Percentiles rank a stretch among this genome's conserved stretches.
Conservation (phyloP, 2,113 vertebrate genomes). For the Oncorhynchus masou region DNA sequence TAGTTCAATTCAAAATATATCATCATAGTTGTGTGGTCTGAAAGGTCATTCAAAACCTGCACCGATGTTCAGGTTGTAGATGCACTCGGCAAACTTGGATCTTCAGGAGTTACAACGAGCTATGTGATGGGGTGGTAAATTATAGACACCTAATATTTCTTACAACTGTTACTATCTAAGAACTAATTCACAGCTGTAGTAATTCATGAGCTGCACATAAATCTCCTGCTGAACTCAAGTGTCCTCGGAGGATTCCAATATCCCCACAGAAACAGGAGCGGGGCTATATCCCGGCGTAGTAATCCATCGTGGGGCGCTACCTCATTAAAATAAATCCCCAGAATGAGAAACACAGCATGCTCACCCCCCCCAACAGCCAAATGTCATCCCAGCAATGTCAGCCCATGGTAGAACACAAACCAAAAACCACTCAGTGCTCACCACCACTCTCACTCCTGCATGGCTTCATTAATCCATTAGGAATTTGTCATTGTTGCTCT, state of each 20-base stretch:
- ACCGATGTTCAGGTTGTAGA: constrained; percentile 15
- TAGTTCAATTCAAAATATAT: neutral
- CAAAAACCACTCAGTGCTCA: constrained; percentile 11
- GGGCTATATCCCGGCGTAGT: neutral
- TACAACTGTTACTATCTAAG: constrained; percentile 14
- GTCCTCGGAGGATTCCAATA: constrained; percentile 25
- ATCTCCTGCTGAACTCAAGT: constrained; percentile 14
- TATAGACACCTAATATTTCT: constrained; percentile 12
- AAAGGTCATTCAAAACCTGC: constrained; percentile 3
- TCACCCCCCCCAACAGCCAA: neutral
- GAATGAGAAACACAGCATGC: constrained; percentile 13
- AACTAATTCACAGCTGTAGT: constrained; percentile 10
- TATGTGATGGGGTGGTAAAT: neutral
- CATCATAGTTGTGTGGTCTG: neutral
- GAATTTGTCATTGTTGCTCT: constrained; percentile 2
- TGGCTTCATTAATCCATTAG: constrained; percentile 21
- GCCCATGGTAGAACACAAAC: neutral
- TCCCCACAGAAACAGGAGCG: constrained; percentile 17
- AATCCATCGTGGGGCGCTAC: constrained; percentile 20
- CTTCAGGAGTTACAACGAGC: constrained; percentile 23
- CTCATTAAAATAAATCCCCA: constrained; percentile 41
- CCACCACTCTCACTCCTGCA: constrained; percentile 13
- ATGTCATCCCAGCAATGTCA: constrained; percentile 15
- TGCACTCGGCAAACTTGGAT: constrained; percentile 16
- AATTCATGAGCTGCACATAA: constrained; percentile 28